Evolutionary conservation across 2,888 invertebrate species (phyloP), one percentile per base, ranked within the genome.

Genomic region (Platycnemis pennipes): DNA sequence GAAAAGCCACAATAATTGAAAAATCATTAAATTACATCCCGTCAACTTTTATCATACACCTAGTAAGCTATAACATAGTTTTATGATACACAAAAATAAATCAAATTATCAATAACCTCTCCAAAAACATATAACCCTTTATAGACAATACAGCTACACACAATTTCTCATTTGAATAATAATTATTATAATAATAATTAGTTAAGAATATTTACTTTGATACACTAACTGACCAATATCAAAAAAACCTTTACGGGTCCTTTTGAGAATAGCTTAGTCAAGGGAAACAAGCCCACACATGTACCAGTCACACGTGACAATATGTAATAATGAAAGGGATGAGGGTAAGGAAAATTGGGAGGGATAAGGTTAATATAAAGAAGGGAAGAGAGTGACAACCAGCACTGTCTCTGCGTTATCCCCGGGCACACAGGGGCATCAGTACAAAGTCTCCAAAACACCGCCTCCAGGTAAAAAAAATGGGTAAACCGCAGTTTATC

Each of bases 101-200:
- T 94, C 63, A 94, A 94, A 94, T 69, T 56, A 88, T 88, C 88
- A 88, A 88, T 69, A 94, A 94, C 56, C 95, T 94, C 94, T 94
- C 88, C 63, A 91, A 94, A 94, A 87, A 94, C 94, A 95, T 94
- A 88, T 94, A 94, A 91, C 94, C 88, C 95, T 63, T 94, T 89
- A 95, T 94, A 88, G 88, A 94, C 94, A 94, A 94, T 89, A 88
- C 86, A 94, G 94, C 95, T 94, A 94, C 94, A 91, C 91, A 91
- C 91, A 91, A 91, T 63, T 89, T 87, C 44, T 91, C 91, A 91
- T 63, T 91, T 91, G 56, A 91, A 87, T 87, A 87, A 87, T 87
- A 87, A 91, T 91, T 56, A 91, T 89, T 56, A 56, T 89, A 89
- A 89, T 91, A 91, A 91, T 91, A 91, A 91, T 91, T 91, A 91